Evolutionary conservation across 2,797 vertebrate genomes (phyloP).

Genomic region (Neosilurus hyrtlii): DNA sequence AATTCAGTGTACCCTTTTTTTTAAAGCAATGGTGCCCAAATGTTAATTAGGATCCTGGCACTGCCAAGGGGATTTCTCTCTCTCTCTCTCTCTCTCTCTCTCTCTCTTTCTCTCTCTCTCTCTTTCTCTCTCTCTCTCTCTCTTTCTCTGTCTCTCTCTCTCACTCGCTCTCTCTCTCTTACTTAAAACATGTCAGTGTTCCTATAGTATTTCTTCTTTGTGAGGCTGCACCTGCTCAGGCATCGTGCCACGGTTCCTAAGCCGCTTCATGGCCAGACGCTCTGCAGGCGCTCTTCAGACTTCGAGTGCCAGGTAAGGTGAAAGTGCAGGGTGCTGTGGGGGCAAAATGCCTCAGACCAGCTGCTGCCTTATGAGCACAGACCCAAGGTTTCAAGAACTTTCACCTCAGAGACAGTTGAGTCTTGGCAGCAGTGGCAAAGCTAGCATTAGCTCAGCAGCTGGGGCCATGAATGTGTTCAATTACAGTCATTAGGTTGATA

Average conservation of each 20-base stretch:
- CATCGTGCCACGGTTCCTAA: constrained; percentile 43
- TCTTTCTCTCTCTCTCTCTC: not conserved
- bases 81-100: constrained; percentile 16
- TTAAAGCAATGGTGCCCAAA: constrained; percentile 51
- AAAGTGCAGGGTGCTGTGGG: constrained; percentile 46
- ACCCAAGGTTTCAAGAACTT: constrained; percentile 50
- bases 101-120: too few relatives aligned
- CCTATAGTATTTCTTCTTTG: constrained; percentile 42
- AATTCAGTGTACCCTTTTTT: constrained; percentile 51
- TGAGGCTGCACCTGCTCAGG: constrained; percentile 59
- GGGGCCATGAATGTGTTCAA: constrained; percentile 74
- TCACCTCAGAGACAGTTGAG: constrained; percentile 57
- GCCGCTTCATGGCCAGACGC: constrained; percentile 16
- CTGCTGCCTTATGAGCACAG: constrained; percentile 56
- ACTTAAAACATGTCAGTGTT: constrained; percentile 37
- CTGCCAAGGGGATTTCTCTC: constrained; percentile 4
- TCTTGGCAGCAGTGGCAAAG: constrained; percentile 65
- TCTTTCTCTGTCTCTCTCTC: not conserved
- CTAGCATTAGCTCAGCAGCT: constrained; percentile 78
- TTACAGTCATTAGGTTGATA: constrained; percentile 72
- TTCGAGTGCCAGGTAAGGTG: constrained; percentile 44
- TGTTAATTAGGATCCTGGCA: constrained; percentile 53
- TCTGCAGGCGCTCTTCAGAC: constrained; percentile 11
- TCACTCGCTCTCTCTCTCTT: not conserved
- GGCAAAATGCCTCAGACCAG: constrained; percentile 50